A percentile compares a stretch with the other conserved stretches of the same genome.
Conservation (phyloP, 2,797 vertebrate genomes). For the Sebastes baramenuke region DNA sequence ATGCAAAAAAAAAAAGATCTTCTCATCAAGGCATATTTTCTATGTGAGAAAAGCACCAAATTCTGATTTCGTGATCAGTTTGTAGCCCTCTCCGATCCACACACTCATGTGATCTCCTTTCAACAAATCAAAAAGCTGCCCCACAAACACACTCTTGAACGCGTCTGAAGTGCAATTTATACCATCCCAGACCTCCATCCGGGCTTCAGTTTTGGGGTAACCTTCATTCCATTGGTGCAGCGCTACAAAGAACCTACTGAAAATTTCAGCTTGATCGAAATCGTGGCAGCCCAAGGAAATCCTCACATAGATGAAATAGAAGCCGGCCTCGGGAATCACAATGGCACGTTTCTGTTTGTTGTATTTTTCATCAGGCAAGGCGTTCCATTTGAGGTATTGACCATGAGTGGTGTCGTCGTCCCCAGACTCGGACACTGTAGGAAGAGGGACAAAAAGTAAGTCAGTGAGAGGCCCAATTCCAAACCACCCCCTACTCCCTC, state of each 20-base stretch:
- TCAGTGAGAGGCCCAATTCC: neutral
- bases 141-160: conserved; percentile 3
- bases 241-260: accelerated
- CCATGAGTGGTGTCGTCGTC: accelerated
- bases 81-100: neutral
- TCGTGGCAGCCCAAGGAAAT: accelerated
- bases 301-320: conserved; percentile 33
- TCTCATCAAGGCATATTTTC: neutral
- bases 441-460: neutral
- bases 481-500: too few species aligned
- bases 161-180: accelerated
- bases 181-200: accelerated
- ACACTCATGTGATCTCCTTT: conserved; percentile 9
- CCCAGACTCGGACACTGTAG: neutral
- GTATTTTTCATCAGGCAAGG: accelerated
- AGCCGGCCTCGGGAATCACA: neutral
- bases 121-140: neutral
- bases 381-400: neutral
- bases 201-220: accelerated
- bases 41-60: conserved; percentile 30
- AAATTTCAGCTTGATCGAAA: accelerated
- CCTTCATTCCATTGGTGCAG: neutral
- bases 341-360: neutral
- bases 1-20: neutral
- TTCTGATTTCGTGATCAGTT: neutral